Percentiles rank a stretch among this genome's conserved stretches.
phyloP scores from a whole-genome alignment of 2,888 invertebrate species.

The Gari tellinella region DNA sequence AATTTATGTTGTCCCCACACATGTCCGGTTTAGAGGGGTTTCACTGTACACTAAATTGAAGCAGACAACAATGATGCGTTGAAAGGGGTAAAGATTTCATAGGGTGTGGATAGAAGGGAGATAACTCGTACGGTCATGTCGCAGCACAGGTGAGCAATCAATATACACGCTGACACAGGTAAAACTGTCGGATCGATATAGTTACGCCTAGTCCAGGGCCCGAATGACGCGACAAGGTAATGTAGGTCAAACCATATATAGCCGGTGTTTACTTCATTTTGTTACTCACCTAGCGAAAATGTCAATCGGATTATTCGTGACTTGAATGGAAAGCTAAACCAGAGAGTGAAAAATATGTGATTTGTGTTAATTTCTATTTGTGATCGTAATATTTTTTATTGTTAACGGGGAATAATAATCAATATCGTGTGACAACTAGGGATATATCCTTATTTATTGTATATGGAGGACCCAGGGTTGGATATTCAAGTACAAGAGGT shows the following conservation, averaged over 20 bases:
- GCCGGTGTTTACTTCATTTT: constrained; percentile 33
- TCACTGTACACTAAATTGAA: no score
- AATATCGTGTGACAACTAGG: not conserved
- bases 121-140: no score
- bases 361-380: not conserved
- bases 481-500: constrained; percentile 67
- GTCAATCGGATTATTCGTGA: constrained; percentile 2
- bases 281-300: not conserved
- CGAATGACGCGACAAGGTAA: constrained; percentile 59
- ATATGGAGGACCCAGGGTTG: constrained; percentile 52
- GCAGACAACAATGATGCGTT: no score
- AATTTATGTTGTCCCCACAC: no score
- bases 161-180: no score
- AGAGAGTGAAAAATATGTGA: not conserved
- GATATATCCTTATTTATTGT: not conserved
- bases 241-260: constrained; percentile 51
- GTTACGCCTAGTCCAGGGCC: constrained; percentile 49
- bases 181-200: no score
- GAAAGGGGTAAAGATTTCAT: no score
- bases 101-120: no score
- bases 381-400: not conserved
- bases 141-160: no score
- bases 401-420: not conserved
- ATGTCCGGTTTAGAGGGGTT: no score
- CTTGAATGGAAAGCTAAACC: not conserved